Base-by-base conservation (phyloP, 2,888 invertebrate genomes). In the Leucania comma region DNA sequence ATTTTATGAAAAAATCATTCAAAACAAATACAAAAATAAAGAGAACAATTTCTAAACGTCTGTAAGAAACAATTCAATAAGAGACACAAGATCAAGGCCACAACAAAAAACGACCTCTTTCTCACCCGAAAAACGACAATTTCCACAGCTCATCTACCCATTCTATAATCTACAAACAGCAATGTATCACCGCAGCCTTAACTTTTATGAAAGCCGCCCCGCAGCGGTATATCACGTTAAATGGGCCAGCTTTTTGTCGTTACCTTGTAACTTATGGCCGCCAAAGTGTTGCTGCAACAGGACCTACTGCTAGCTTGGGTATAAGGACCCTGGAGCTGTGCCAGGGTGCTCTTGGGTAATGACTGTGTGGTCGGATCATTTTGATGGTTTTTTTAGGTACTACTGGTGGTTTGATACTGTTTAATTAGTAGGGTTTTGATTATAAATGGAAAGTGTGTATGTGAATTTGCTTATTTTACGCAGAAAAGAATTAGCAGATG, bases 171-270 rank as follows among this genome's bases (percentile, higher is more conserved):
- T 63, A 35, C 54, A 68, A 74, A 62, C 60, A 67, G 80, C 72
- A 63, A 86, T 85, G 84, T 89, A 88, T 90, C 90, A 89, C 75
- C 84, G 57, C 17, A 57, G 87, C 89, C 88, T 87, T 90, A 90
- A 92, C 91, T 91, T 91, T 92, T 91, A 93, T 92, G 93, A 91
- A 91, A 87, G 92, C 90, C 90, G 90, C 90, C 87, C 87, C 89
- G 81, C 85, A 86, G 85, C 91, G 86, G 90, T 94, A 93, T 92
- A 92, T 94, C 91, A 93, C 88, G 92, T 92, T 93, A 93, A 93
- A 93, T 93, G 93, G 92, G 87, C 87, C 89, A 90, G 90, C 92
- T 91, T 92, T 92, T 92, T 93, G 92, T 93, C 92, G 90, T 91
- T 91, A 93, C 93, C 93, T 93, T 92, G 92, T 93, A 91, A 94